Base-by-base conservation (phyloP, 2,888 invertebrate species). In the Cryptocheilus praepositus region DNA sequence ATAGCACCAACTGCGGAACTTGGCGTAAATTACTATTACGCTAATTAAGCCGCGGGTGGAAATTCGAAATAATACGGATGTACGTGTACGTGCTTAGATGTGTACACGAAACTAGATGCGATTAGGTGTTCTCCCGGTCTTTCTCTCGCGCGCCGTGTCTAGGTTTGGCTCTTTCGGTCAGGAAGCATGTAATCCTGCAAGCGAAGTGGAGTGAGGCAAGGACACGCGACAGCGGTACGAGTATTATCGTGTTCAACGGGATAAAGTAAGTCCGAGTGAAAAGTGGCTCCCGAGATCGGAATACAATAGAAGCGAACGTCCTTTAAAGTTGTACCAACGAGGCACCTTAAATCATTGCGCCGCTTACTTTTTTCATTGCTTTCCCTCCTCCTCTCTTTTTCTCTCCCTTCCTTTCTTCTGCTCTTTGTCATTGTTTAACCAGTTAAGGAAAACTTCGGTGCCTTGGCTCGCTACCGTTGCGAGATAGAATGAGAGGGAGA, bases 401-500 rank as follows among this genome's bases (percentile, higher is more conserved):
- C n/a, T n/a, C n/a, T n/a, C n/a, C n/a, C 28, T 28, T 7, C 28
- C 28, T 7, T 36, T 36, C 36, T 11, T 11, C 8, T 1, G 36
- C 36, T 36, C 36, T 7, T 36, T 36, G 66, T 22, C 60, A 59
- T 60, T 61, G 70, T 68, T 61, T 57, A 53, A 60, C 45, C 54
- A 51, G 44, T 66, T 61, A 74, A 72, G 67, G 69, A 67, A 79
- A 79, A 80, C 77, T 79, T 79, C 55, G 56, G n/a, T 22, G 11
- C 19, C 13, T 57, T 36, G 56, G 28, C 22, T 21, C 53, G 15
- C 53, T 21, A n/a, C n/a, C n/a, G n/a, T n/a, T 5, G 28, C 28
- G 7, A 28, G 28, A 28, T 5, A 28, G 28, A 28, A 28, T 5
- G 28, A 28, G 28, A 28, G 28, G 28, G 28, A 28, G 28, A 7